These are phyloP conservation scores for Agrilus biguttatus DNA, from an alignment of 2,888 invertebrate genomes.

Conservation along the genomic window DNA sequence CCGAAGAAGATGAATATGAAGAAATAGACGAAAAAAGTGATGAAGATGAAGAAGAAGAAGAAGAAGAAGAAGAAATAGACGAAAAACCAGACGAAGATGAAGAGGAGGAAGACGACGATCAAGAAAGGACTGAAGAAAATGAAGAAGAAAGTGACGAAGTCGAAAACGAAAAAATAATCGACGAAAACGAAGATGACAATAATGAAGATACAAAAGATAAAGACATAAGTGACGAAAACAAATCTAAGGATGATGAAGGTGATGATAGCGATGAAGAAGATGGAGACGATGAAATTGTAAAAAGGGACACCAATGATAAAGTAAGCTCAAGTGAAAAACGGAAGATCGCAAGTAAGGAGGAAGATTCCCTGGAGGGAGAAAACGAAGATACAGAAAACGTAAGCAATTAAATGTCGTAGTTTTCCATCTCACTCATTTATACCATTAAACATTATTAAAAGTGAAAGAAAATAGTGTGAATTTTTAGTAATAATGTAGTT, in stretches of 20 bases:
- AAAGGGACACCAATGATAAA: conserved; percentile 12
- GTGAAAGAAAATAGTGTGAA: too few species aligned
- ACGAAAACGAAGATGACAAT: conserved; percentile 8
- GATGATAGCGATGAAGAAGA: conserved; percentile 17
- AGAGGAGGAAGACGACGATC: conserved; percentile 15
- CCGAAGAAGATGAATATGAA: conserved; percentile 15
- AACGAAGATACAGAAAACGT: conserved; percentile 17
- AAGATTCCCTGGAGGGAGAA: conserved; percentile 27
- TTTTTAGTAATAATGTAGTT: too few species aligned
- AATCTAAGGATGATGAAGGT: conserved; percentile 25
- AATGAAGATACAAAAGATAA: conserved; percentile 21
- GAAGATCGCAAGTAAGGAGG: conserved; percentile 32
- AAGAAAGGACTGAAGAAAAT: conserved; percentile 8
- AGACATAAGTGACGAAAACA: conserved; percentile 31
- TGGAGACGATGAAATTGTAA: conserved; percentile 13
- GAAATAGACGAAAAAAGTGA: conserved; percentile 15
- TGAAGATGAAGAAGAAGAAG: conserved; percentile 12
- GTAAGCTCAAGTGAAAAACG: conserved; percentile 28
- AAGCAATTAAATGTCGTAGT: neutral
- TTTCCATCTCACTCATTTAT: neutral
- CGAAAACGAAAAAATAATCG: conserved; percentile 18
- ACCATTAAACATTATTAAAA: too few species aligned
- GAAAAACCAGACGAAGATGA: conserved; percentile 12
- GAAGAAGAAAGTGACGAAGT: conserved; percentile 8
- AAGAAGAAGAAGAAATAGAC: conserved; percentile 18